Percentiles rank a stretch among this genome's conserved stretches.
These are phyloP conservation scores for Dendrolimus kikuchii DNA, from an alignment of 1,140 invertebrate species.

Conservation along the genomic window DNA sequence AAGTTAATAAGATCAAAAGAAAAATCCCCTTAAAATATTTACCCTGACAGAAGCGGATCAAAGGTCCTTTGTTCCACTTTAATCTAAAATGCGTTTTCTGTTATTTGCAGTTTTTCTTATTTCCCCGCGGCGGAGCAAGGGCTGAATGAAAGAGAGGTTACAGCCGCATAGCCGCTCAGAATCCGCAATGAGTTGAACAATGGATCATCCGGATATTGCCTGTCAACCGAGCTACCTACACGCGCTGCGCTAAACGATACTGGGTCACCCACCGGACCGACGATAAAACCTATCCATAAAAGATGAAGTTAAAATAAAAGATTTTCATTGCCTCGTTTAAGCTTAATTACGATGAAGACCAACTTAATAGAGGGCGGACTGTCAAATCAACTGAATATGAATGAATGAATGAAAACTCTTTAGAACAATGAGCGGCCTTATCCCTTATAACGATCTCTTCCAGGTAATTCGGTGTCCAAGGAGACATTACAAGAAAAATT, in stretches of 20 bases:
- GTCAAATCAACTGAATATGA: too few species aligned
- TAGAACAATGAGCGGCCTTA: too few species aligned
- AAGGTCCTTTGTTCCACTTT: neutral
- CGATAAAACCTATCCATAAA: conserved; percentile 15
- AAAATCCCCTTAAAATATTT: too few species aligned
- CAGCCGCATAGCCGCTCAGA: conserved; percentile 28
- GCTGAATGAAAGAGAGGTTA: conserved; percentile 20
- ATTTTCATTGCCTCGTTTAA: neutral
- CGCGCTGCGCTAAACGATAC: conserved; percentile 15
- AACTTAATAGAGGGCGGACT: neutral
- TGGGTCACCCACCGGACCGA: conserved; percentile 15
- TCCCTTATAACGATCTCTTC: too few species aligned
- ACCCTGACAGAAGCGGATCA: too few species aligned
- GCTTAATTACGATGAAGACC: neutral
- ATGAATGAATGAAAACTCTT: too few species aligned
- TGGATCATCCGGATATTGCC: conserved; percentile 63
- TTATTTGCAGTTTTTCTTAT: conserved; percentile 22
- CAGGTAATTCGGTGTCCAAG: too few species aligned
- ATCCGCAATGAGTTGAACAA: conserved; percentile 61
- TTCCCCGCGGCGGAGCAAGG: conserved; percentile 11
- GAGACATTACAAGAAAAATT: too few species aligned
- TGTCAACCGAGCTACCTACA: conserved; percentile 33
- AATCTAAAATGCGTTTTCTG: conserved; percentile 16
- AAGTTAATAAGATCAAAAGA: too few species aligned
- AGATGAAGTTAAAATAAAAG: conserved; percentile 15